These are phyloP conservation scores for Spialia ferax DNA, from an alignment of 2,888 invertebrate species.

Conservation along the genomic window DNA sequence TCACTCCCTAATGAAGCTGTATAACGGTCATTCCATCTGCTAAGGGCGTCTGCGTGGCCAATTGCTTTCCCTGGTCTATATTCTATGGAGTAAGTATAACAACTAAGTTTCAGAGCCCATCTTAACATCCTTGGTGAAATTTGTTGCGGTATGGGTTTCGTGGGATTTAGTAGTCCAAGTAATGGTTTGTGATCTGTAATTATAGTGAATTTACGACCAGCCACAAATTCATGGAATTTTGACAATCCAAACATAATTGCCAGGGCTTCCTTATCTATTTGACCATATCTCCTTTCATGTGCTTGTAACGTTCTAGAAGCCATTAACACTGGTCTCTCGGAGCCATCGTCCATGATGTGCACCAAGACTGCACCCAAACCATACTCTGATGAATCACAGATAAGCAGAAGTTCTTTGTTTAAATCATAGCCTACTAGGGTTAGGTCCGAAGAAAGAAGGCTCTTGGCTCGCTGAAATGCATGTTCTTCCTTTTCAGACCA, in stretches of 20 bases:
- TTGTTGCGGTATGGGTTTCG: constrained; percentile 17
- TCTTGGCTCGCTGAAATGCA: constrained; percentile 30
- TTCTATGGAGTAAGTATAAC: constrained; percentile 15
- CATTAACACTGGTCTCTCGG: constrained; percentile 45
- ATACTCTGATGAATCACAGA: constrained; percentile 44
- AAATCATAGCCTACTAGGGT: constrained; percentile 32
- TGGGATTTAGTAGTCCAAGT: constrained; percentile 2
- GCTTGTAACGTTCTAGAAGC: constrained; percentile 44
- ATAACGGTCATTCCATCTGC: constrained; percentile 13
- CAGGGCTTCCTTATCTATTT: constrained; percentile 46
- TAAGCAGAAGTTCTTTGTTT: constrained; percentile 12
- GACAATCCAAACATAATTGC: constrained; percentile 31
- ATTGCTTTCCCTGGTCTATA: constrained; percentile 21
- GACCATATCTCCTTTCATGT: constrained; percentile 45
- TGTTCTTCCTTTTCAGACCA: constrained; percentile 18
- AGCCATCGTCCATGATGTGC: constrained; percentile 44
- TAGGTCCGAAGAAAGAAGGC: constrained; percentile 29
- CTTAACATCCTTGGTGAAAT: constrained; percentile 32
- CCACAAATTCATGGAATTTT: constrained; percentile 17
- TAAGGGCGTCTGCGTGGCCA: constrained; percentile 19
- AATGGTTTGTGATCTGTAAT: constrained; percentile 22
- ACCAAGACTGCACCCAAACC: constrained; percentile 45
- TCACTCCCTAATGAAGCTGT: background rate
- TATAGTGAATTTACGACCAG: constrained; percentile 14
- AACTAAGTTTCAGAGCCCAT: constrained; percentile 24